Evolutionary conservation across 2,113 vertebrate genomes (phyloP), one percentile per base, ranked within the genome.

Genomic region (Irena cyanogastra): DNA sequence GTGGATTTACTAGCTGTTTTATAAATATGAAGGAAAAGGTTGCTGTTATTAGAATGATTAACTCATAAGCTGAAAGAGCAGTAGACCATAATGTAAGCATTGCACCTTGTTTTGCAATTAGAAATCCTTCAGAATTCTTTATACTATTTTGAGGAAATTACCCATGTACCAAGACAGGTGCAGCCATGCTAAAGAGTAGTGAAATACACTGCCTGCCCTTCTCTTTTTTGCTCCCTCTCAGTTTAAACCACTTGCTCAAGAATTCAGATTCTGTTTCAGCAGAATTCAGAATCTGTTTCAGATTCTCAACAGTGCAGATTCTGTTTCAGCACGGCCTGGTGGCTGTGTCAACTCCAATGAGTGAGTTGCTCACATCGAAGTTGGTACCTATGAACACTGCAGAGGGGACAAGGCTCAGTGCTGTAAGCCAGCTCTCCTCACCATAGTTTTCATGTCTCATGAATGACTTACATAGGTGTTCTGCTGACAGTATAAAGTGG

Each of bases 81-180:
- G 47, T 1, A 81, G 39, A 44, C 7, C 0, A 0, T 53, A 71
- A 64, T 2, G 1, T 19, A 63, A 72, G 37, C n/a, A 53, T 15
- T 49, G 53, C 22, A 60, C 7, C 28, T 52, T 28, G 56, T 24
- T 35, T 52, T 79, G 33, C 41, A 70, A 11, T 9, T 33, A 52
- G 13, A 77, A 77, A 85, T 60, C 31, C n/a, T 68, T 76, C 39
- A 53, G 22, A 85, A 68, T 65, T 72, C n/a, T 37, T 56, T 16
- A 6, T 5, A 52, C 13, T 68, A 12, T 24, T 79, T 89, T 78
- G 52, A 82, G 41, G 24, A 70, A 80, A 74, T 42, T 65, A 66
- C 39, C 13, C n/a, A 35, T 7, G 41, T 31, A 66, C 44, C 10
- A 85, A 57, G 54, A 35, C 6, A 75, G 69, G 26, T 15, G 47